Percentiles rank a stretch among this genome's conserved stretches.
Conservation (phyloP, 1,140 invertebrate species). For the Acromyrmex echinatior region DNA sequence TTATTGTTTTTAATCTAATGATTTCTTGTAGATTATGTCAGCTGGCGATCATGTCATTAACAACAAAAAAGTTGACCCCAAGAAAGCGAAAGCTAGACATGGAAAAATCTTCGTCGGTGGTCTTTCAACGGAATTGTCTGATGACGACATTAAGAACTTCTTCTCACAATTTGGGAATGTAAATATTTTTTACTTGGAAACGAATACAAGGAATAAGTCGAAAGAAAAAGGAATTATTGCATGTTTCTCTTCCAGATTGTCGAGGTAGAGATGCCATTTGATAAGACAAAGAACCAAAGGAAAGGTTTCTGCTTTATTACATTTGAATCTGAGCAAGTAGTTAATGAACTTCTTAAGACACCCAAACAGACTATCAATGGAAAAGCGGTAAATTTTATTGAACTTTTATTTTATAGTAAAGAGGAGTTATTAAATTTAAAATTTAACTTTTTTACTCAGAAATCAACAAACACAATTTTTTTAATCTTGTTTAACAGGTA, state of each 20-base stretch:
- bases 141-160: conserved; percentile 97
- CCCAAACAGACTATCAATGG: conserved; percentile 96
- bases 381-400: conserved; percentile 90
- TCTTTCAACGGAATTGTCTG: conserved; percentile 94
- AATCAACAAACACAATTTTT: not conserved
- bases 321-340: conserved; percentile 96
- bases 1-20: conserved; percentile 52
- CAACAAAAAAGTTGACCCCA: conserved; percentile 97
- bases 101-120: conserved; percentile 98
- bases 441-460: not conserved
- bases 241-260: conserved; percentile 90
- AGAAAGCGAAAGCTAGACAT: conserved; percentile 96
- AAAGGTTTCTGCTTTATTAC: conserved; percentile 98
- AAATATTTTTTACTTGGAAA: conserved; percentile 82
- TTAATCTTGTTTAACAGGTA: conserved; percentile 87
- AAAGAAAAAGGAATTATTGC: conserved; percentile 2
- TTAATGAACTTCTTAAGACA: conserved; percentile 95
- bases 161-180: conserved; percentile 96
- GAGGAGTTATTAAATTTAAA: not conserved
- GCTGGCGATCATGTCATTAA: conserved; percentile 96
- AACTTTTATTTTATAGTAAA: not conserved
- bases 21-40: conserved; percentile 89
- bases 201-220: not conserved
- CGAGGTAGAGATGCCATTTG: conserved; percentile 98
- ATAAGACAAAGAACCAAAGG: conserved; percentile 97